phyloP scores from a whole-genome alignment of 2,113 vertebrate species.

The Chaetura pelagica region DNA sequence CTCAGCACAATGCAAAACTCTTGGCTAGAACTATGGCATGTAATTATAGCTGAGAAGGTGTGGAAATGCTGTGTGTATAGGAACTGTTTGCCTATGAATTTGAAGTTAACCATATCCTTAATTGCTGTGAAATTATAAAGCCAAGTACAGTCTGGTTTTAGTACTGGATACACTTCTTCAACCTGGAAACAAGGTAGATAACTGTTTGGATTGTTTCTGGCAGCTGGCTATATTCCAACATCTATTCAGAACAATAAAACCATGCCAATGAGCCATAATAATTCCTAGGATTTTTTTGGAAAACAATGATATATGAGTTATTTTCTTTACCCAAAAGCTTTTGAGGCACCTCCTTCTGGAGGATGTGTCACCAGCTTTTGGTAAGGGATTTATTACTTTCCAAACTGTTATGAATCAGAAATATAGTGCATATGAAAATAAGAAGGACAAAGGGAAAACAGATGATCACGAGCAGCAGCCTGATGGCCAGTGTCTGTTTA shows the following conservation, averaged over 20 bases:
- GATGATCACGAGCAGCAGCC: background rate
- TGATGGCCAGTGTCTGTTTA: background rate
- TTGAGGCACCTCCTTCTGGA: background rate
- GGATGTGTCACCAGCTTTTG: background rate
- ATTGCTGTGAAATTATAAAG: background rate
- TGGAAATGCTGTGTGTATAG: background rate
- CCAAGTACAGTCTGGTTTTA: background rate
- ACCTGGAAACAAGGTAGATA: background rate
- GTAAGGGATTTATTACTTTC: background rate
- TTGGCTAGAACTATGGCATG: background rate
- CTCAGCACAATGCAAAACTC: background rate
- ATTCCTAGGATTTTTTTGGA: background rate
- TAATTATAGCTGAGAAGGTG: background rate
- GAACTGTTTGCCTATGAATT: background rate
- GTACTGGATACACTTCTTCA: background rate
- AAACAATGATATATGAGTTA: background rate
- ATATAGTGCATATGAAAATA: background rate
- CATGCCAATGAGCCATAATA: background rate
- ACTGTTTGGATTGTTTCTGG: background rate
- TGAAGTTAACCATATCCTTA: background rate
- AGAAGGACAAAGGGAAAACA: background rate
- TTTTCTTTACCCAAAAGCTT: background rate
- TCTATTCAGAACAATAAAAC: background rate
- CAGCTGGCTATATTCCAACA: background rate
- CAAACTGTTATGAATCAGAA: background rate